phyloP scores from a whole-genome alignment of 2,888 invertebrate genomes.

The Chrysomela aeneicollis region DNA sequence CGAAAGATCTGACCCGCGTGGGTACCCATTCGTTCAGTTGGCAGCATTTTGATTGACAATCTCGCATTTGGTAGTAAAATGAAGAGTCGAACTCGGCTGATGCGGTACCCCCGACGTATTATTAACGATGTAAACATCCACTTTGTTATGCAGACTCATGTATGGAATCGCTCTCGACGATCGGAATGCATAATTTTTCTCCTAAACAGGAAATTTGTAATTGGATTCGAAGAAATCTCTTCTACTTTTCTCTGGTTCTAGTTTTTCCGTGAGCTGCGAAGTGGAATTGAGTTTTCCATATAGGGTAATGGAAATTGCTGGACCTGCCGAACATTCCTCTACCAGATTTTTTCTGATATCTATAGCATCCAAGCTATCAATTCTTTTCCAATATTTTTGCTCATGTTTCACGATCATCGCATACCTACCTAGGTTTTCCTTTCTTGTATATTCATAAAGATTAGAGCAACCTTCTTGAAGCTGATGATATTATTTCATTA shows the following conservation, averaged over 20 bases:
- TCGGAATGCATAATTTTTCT: constrained; percentile 23
- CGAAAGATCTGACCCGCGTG: constrained; percentile 23
- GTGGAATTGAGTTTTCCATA: not conserved
- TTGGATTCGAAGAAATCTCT: not conserved
- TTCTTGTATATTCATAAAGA: no score
- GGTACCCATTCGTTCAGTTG: constrained; percentile 14
- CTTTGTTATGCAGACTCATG: constrained; percentile 22
- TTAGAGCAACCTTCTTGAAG: no score
- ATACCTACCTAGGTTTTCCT: no score
- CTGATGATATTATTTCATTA: no score
- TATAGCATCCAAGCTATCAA: no score
- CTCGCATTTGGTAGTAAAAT: constrained; percentile 32
- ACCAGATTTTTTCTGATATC: no score
- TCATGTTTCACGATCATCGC: no score
- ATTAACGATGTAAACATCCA: constrained; percentile 23
- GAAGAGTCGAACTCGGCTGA: not conserved
- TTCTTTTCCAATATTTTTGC: no score
- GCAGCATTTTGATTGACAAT: constrained; percentile 28
- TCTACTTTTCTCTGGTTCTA: no score
- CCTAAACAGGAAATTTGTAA: constrained; percentile 10
- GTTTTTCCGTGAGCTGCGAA: no score
- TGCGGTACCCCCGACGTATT: constrained; percentile 15
- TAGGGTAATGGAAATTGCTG: no score
- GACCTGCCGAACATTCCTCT: no score
- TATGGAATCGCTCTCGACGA: constrained; percentile 16